A percentile compares a stretch with the other conserved stretches of the same genome.
These are phyloP conservation scores for Acyrthosiphon pisum DNA, from an alignment of 1,140 invertebrate genomes.

Conservation along the genomic window DNA sequence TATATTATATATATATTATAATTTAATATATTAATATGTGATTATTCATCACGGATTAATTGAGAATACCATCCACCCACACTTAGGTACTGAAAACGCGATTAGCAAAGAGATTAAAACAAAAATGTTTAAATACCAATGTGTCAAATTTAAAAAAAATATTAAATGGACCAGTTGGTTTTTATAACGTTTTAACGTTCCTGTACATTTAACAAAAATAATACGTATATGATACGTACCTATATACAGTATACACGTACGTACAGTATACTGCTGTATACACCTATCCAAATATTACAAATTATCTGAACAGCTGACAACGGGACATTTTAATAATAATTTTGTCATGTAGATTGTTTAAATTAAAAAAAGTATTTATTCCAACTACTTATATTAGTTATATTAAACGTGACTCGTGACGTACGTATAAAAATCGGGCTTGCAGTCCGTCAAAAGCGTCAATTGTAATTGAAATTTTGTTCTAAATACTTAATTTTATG, in stretches of 20 bases:
- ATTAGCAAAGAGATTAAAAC: not conserved
- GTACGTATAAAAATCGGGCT: not conserved
- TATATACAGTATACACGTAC: too few species aligned
- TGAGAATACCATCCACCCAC: not conserved
- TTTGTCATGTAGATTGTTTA: not conserved
- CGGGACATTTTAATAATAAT: not conserved
- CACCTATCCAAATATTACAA: not conserved
- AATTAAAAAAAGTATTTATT: not conserved
- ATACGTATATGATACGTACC: not conserved
- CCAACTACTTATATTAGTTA: not conserved
- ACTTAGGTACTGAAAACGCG: not conserved
- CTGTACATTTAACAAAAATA: not conserved
- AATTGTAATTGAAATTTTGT: not conserved
- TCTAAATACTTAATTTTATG: slow-evolving; percentile 8
- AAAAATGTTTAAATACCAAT: not conserved
- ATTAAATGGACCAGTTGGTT: not conserved
- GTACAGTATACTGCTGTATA: not conserved
- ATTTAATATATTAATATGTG: too few species aligned
- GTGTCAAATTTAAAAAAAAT: not conserved
- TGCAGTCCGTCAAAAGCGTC: not conserved
- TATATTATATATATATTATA: too few species aligned
- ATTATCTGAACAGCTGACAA: not conserved
- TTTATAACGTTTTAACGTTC: not conserved
- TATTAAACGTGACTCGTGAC: not conserved
- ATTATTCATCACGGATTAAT: not conserved